phyloP scores from a whole-genome alignment of 1,140 invertebrate genomes.

The Asobara japonica region DNA sequence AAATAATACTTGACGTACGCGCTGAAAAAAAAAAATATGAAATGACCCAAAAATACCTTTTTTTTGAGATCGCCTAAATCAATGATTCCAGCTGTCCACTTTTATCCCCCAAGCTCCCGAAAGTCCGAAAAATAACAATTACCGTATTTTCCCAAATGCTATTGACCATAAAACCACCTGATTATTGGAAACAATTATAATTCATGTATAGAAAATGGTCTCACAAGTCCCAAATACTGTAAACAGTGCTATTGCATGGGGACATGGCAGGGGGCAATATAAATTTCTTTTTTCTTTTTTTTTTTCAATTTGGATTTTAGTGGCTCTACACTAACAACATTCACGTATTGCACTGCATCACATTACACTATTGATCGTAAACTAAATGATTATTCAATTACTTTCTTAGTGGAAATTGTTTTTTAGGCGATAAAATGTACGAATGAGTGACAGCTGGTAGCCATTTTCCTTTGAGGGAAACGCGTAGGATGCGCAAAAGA shows the following conservation, averaged over 20 bases:
- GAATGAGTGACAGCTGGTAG: slow-evolving; percentile 56
- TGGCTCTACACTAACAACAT: slow-evolving; percentile 28
- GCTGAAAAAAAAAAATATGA: not conserved
- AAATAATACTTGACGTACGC: too few species aligned
- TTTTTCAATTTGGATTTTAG: slow-evolving; percentile 27
- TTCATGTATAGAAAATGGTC: not conserved
- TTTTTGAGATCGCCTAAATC: not conserved
- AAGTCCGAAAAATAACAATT: not conserved
- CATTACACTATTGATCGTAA: slow-evolving; percentile 35
- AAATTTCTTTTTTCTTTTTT: slow-evolving; percentile 11
- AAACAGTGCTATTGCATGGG: slow-evolving; percentile 47
- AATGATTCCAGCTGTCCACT: not conserved
- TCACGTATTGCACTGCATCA: slow-evolving; percentile 46
- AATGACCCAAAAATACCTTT: not conserved
- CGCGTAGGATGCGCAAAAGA: slow-evolving; percentile 55
- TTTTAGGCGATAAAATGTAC: slow-evolving; percentile 47
- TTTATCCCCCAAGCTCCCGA: not conserved
- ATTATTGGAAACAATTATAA: not conserved
- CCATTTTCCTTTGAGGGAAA: slow-evolving; percentile 58
- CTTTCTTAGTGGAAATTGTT: slow-evolving; percentile 1
- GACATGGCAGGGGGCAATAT: slow-evolving; percentile 51
- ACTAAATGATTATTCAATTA: slow-evolving; percentile 15
- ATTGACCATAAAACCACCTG: not conserved
- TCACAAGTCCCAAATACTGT: slow-evolving; percentile 43
- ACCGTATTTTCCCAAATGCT: not conserved